Evolutionary conservation across 2,113 vertebrate species (phyloP), one percentile per base, ranked within the genome.

Genomic region (Echinops telfairi): DNA sequence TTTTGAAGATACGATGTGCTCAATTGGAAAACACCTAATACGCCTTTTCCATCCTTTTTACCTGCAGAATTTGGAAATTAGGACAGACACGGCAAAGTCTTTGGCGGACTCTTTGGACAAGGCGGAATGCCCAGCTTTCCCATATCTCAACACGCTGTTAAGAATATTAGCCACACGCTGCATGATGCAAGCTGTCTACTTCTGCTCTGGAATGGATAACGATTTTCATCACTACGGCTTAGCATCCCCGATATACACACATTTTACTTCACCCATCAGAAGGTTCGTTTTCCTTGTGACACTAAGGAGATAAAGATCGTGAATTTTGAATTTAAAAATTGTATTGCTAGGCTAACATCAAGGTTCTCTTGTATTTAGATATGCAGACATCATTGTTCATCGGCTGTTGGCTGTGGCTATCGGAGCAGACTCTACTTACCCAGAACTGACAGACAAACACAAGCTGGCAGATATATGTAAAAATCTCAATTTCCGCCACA

Each of bases 111-210:
- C 99, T 16, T 97, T 99, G 43, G 99, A 99, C 92, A 96, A 73
- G 88, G 99, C 99, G 1, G 98, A 98, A 76, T 98, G 98, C 84
- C 97, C 98, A 4, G 77, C 95, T 1, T 99, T 99, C 84, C 98
- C 98, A 0, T 99, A 99, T 95, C 98, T 99, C 47, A 99, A 99
- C 94, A 99, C 99, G 0, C 97, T 99, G 7, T 93, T 99, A 95
- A 98, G 99, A 89, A 99, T 99, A 97, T 96, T 99, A 95, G 96
- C 99, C 88, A 99, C 99, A 53, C 99, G 99, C 90, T 99, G 99
- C 97, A 99, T 99, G 99, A 99, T 99, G 99, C 99, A 99, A 96
- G 99, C 99, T 0, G 98, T 99, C 70, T 99, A 99, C 97, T 99
- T 99, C 96, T 99, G 99, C 96, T 99, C 99, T 0, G 99, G 99